phyloP scores from a whole-genome alignment of 2,888 invertebrate genomes.

The Ctena decussata region DNA sequence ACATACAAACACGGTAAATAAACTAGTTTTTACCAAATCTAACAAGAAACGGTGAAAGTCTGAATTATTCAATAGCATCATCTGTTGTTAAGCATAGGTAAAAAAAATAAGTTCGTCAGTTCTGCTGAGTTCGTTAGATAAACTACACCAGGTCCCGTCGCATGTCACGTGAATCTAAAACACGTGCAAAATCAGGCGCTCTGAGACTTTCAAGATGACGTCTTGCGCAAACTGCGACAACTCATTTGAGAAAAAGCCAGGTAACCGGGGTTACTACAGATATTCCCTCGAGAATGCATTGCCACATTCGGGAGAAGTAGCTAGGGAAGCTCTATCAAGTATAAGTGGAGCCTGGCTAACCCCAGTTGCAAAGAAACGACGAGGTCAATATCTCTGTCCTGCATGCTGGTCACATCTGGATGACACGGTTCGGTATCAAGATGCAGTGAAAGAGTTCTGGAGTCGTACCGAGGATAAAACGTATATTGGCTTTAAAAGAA shows the following conservation, averaged over 20 bases:
- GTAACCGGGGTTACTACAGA: neutral
- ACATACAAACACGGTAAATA: too few relatives aligned
- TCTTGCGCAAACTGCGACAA: conserved; percentile 10
- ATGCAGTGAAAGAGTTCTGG: neutral
- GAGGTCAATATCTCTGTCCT: conserved; percentile 4
- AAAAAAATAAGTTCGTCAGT: too few relatives aligned
- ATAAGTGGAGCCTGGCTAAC: neutral
- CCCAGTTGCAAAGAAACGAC: neutral
- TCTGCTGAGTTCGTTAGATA: too few relatives aligned
- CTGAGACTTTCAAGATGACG: neutral
- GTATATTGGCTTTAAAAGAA: conserved; percentile 5
- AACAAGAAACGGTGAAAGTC: too few relatives aligned
- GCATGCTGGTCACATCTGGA: conserved; percentile 17
- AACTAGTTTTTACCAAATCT: too few relatives aligned
- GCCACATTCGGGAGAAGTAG: neutral
- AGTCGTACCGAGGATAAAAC: neutral
- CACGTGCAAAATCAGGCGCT: neutral
- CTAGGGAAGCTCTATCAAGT: neutral
- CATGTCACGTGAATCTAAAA: neutral
- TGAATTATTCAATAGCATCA: too few relatives aligned
- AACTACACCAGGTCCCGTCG: too few relatives aligned
- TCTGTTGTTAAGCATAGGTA: too few relatives aligned
- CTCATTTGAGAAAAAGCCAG: neutral
- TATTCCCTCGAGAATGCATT: conserved; percentile 12
- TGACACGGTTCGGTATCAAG: neutral